Base-by-base conservation (phyloP, 2,113 vertebrate species). In the Pseudorectes ferrugineus region DNA sequence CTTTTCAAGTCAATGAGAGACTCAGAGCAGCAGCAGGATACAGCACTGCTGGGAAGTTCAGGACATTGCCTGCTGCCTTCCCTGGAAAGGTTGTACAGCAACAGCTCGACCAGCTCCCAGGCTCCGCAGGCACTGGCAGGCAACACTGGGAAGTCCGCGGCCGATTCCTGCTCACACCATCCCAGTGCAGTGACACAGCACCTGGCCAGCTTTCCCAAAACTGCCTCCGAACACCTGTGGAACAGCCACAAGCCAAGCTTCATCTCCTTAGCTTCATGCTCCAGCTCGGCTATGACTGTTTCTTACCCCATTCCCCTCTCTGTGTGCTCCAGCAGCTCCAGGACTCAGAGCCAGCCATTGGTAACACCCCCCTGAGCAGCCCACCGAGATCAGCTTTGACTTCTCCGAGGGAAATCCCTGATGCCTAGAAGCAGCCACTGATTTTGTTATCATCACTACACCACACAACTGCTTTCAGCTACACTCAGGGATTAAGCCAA, bases 121-220 rank as follows among this genome's bases (percentile, higher is more conserved):
- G 8, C 38, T 38, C 61, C 0, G 2, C 58, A 43, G 33, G n/a
- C 10, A 14, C 51, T 5, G 25, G 46, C 62, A 24, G 43, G 61
- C 49, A 26, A 14, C 57, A 3, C 7, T 2, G 35, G 68, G 26
- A 75, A 15, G 10, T 21, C 54, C 0, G 0, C 4, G 1, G 12
- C 57, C 1, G 0, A 23, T 42, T 67, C 54, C 67, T 3, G 5
- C 36, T 46, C 52, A 7, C 52, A 8, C 5, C 57, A 40, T 61
- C 38, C 45, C 6, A 21, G 51, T 3, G 49, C 79, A 42, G 78
- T 9, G 4, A 54, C 35, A 19, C 18, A 26, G 33, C 38, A 52
- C 11, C 80, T 19, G 49, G 38, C 33, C 66, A 38, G 35, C 11
- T 54, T 40, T 49, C 57, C 65, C 74, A 7, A 66, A 74, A 17